Conservation (phyloP, 2,888 invertebrate species). For the Orthosia incerta region DNA sequence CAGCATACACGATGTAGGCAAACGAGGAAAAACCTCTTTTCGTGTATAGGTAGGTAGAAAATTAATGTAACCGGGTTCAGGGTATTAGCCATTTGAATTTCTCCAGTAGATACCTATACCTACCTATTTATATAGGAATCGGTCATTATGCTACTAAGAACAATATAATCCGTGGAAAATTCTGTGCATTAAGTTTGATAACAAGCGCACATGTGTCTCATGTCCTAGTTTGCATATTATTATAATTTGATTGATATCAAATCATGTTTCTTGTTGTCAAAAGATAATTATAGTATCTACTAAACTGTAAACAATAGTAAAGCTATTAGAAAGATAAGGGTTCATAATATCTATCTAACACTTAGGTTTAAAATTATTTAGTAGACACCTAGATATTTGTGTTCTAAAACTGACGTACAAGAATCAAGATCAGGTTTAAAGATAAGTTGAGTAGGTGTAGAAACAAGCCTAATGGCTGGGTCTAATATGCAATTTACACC, state of each 20-base stretch:
- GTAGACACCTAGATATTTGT: background rate
- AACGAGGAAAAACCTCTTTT: constrained; percentile 15
- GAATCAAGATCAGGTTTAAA: constrained; percentile 6
- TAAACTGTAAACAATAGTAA: constrained; percentile 6
- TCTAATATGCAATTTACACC: background rate
- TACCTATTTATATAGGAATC: constrained; percentile 30
- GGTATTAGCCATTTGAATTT: background rate
- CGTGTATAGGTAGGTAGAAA: background rate
- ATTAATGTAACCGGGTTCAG: constrained; percentile 12
- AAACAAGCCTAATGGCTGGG: background rate
- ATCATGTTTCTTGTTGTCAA: constrained; percentile 17
- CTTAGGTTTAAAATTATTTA: too few species aligned
- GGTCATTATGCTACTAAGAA: constrained; percentile 38
- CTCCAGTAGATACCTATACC: background rate
- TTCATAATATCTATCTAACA: too few species aligned
- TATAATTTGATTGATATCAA: constrained; percentile 15
- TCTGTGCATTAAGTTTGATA: constrained; percentile 43
- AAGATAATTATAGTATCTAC: background rate
- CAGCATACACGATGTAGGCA: background rate
- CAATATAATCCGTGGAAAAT: constrained; percentile 37
- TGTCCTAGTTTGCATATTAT: constrained; percentile 40
- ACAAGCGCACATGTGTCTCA: constrained; percentile 21
- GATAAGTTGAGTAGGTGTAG: background rate
- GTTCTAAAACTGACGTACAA: background rate
- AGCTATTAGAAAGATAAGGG: background rate